Evolutionary conservation across 2,888 invertebrate genomes (phyloP).

Genomic region (Trichopria drosophilae): DNA sequence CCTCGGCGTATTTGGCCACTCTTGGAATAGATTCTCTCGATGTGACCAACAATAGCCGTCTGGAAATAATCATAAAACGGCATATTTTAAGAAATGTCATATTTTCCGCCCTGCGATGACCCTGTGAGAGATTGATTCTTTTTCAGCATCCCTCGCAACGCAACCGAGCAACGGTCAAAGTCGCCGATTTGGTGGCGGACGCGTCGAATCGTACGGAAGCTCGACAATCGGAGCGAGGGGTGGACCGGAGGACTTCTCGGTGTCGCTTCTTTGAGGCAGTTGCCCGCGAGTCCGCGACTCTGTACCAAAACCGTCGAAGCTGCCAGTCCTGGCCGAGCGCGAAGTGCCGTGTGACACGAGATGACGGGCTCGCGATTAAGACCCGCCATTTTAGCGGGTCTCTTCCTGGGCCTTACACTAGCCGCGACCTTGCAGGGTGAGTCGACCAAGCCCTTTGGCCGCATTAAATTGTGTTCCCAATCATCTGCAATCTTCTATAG

Average conservation of each 20-base stretch:
- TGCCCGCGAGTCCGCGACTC: conserved; percentile 2
- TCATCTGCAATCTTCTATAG: conserved; percentile 5
- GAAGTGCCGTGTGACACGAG: conserved; percentile 61
- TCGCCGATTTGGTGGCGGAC: conserved; percentile 14
- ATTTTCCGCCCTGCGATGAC: too few relatives aligned
- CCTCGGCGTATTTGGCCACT: too few relatives aligned
- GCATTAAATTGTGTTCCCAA: too few relatives aligned
- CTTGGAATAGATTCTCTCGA: too few relatives aligned
- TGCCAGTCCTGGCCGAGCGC: conserved; percentile 54
- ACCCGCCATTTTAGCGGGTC: conserved; percentile 63
- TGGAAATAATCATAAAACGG: too few relatives aligned
- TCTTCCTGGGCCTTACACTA: conserved; percentile 61
- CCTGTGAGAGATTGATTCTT: too few relatives aligned
- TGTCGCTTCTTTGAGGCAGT: not conserved
- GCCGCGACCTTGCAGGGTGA: conserved; percentile 64
- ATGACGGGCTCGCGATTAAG: conserved; percentile 64
- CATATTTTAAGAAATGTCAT: too few relatives aligned
- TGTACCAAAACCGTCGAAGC: conserved; percentile 38
- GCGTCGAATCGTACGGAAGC: not conserved
- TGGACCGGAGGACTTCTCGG: not conserved
- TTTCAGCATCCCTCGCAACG: too few relatives aligned
- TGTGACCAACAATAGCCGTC: too few relatives aligned
- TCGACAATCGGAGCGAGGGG: not conserved
- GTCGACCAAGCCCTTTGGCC: too few relatives aligned
- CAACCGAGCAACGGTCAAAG: conserved; percentile 28